Conservation (phyloP, 1,140 invertebrate species). For the Paraescarpia echinospica region DNA sequence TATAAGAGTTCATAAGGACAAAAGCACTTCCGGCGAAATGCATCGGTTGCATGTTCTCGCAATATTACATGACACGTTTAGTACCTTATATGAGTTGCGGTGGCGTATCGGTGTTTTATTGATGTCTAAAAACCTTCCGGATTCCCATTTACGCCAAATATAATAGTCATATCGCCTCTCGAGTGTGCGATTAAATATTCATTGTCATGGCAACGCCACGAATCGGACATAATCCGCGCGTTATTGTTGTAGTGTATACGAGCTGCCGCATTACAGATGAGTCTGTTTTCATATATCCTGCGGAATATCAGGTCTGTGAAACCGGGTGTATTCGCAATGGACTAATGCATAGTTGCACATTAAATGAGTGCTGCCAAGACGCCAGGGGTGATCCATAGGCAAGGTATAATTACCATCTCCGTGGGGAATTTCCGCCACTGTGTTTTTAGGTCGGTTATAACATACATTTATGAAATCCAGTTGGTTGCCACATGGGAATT, state of each 20-base stretch:
- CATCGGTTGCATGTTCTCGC: neutral
- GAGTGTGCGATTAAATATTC: neutral
- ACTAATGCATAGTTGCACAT: neutral
- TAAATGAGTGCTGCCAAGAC: neutral
- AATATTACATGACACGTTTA: neutral
- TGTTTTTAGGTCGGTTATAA: no score
- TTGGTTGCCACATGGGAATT: no score
- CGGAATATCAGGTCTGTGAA: neutral
- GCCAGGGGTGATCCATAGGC: neutral
- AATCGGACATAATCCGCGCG: neutral
- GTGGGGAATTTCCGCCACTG: no score
- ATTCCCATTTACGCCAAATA: conserved; percentile 1
- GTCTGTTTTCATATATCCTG: neutral
- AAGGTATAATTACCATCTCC: no score
- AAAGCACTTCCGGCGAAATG: neutral
- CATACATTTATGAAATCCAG: no score
- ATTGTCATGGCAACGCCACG: neutral
- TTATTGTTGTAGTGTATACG: neutral
- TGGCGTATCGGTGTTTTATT: neutral
- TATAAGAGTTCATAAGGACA: neutral
- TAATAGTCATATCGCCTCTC: neutral
- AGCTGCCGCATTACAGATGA: neutral
- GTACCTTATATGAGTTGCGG: neutral
- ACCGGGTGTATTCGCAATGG: neutral
- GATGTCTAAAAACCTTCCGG: neutral